Base-by-base conservation (phyloP, 2,888 invertebrate genomes). In the Crioceris asparagi region DNA sequence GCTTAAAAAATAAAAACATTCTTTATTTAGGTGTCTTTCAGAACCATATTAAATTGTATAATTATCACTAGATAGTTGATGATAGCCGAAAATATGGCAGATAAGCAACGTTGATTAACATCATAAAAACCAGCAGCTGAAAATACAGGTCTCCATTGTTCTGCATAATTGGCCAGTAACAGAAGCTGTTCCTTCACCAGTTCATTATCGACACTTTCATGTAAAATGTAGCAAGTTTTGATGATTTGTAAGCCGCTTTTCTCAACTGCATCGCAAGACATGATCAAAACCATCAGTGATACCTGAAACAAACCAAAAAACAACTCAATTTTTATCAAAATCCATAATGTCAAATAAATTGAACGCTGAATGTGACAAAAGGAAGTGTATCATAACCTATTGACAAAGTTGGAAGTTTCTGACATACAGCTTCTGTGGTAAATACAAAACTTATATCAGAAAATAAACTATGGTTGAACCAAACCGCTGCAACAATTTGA, bases 101-200 rank as follows among this genome's bases (percentile, higher is more conserved):
- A 15, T 16, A 38, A 25, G 25, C 19, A 32, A 2, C 29, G 21
- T 17, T 34, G 33, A 21, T 35, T 38, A 2, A 38, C 14, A 14
- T 33, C 19, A 14, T 27, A 38, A 29, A 38, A 38, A 2, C 35
- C 38, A 2, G 38, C 38, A 15, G 38, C 34, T 8, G 38, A 30
- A 23, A 34, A 10, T 2, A 6, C 17, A 2, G 38, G 38, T n/a
- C 25, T 25, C 34, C 34, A 38, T 8, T 31, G 12, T 7, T 34
- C 18, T 11, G 30, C 30, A 17, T 35, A 38, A 4, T 29, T 11
- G 10, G 34, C 30, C 25, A 38, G 8, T 17, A 17, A 11, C 3
- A 25, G 14, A 6, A 38, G 15, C 3, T 34, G 18, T 14, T 34
- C 31, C 14, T 18, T 29, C 5, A 38, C 30, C n/a, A 15, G 7